These are phyloP conservation scores for Hippocampus mohnikei DNA, from an alignment of 2,113 vertebrate genomes.

Conservation along the genomic window DNA sequence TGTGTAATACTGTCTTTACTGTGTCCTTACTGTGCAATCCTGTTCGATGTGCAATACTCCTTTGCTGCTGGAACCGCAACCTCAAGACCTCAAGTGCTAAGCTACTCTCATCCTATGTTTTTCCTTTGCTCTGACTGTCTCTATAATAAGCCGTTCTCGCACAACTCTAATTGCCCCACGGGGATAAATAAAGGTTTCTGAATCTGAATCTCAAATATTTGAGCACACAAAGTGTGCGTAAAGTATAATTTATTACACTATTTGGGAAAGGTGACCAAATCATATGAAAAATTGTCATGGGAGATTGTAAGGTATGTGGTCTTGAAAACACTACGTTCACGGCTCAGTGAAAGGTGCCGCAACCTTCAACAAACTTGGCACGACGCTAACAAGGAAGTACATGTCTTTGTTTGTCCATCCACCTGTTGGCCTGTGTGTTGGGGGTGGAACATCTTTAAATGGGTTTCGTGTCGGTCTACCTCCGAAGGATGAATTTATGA, in stretches of 20 bases:
- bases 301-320: not conserved
- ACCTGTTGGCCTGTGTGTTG: not conserved
- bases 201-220: not conserved
- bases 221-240: not conserved
- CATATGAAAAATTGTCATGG: not conserved
- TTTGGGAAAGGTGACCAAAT: not conserved
- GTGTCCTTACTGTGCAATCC: too few species aligned
- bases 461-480: not conserved
- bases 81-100: too few species aligned
- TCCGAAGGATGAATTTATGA: not conserved
- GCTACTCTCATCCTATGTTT: too few species aligned
- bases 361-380: not conserved
- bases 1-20: too few species aligned
- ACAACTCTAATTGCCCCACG: too few species aligned
- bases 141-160: too few species aligned
- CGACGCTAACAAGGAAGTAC: not conserved
- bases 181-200: too few species aligned
- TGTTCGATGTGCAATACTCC: too few species aligned
- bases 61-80: too few species aligned
- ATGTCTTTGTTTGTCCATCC: not conserved
- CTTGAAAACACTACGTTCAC: not conserved
- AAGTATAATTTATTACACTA: not conserved
- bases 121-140: too few species aligned
- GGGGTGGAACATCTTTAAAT: not conserved
- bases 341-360: not conserved